phyloP scores from a whole-genome alignment of 1,140 invertebrate species.

The Heliconius eleuchia region DNA sequence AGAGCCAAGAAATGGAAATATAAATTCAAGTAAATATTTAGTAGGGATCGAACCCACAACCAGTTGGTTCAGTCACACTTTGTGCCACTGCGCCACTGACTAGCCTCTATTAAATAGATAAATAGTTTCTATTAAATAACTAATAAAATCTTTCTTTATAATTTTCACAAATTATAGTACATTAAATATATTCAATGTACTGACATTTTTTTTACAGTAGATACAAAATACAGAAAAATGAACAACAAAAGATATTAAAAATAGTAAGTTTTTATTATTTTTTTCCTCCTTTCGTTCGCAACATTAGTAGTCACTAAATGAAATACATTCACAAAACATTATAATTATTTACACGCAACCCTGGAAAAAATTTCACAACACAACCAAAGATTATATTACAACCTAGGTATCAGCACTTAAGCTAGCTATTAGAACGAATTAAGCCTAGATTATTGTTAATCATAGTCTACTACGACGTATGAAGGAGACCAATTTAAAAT shows the following conservation, averaged over 20 bases:
- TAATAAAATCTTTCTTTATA: no score
- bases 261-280: not conserved
- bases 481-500: not conserved
- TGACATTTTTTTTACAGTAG: no score
- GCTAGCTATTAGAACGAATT: slow-evolving; percentile 38
- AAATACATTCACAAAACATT: not conserved
- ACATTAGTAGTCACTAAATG: not conserved
- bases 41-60: no score
- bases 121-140: no score
- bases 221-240: not conserved
- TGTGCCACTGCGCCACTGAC: no score
- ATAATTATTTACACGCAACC: slow-evolving; percentile 6
- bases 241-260: not conserved
- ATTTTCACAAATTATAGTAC: no score
- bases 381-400: slow-evolving; percentile 30
- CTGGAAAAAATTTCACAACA: slow-evolving; percentile 26
- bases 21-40: no score
- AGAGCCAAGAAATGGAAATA: no score
- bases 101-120: no score
- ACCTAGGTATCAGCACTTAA: slow-evolving; percentile 38
- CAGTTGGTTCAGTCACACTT: no score
- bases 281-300: not conserved
- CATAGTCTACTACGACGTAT: slow-evolving; percentile 7
- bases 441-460: slow-evolving; percentile 42
- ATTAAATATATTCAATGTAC: no score